phyloP scores from a whole-genome alignment of 2,888 invertebrate species.

The Antitype chi region DNA sequence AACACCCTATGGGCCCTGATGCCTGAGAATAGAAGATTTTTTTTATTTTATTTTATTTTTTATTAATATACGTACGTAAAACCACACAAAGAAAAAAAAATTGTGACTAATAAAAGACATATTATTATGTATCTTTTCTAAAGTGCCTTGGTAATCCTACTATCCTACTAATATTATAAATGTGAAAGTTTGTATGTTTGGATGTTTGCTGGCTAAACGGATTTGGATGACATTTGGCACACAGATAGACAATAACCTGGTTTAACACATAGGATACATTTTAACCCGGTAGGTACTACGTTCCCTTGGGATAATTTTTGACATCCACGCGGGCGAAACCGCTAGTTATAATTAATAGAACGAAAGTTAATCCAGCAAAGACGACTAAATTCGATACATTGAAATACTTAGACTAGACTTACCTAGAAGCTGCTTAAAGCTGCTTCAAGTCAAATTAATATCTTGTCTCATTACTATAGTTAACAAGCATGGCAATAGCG shows the following conservation, averaged over 20 bases:
- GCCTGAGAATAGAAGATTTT: too few relatives aligned
- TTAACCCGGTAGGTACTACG: too few relatives aligned
- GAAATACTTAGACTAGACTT: background rate
- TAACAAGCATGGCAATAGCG: background rate
- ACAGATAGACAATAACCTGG: too few relatives aligned
- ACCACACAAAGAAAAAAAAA: background rate
- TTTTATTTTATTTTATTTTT: too few relatives aligned
- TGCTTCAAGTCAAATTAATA: background rate
- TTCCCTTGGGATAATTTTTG: too few relatives aligned
- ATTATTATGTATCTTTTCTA: background rate
- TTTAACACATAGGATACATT: too few relatives aligned
- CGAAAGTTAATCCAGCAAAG: background rate
- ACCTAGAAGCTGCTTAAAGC: background rate
- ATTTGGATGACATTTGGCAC: too few relatives aligned
- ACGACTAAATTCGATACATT: background rate
- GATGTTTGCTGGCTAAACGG: too few relatives aligned
- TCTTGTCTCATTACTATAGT: background rate
- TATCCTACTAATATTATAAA: too few relatives aligned
- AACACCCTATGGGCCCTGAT: too few relatives aligned
- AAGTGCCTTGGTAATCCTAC: background rate
- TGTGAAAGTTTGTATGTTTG: too few relatives aligned
- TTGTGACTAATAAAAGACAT: background rate
- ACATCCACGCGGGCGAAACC: too few relatives aligned
- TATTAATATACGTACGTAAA: background rate
- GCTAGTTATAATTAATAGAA: background rate